These are phyloP conservation scores for Nannoperca obscura DNA, from an alignment of 2,797 vertebrate genomes.

Conservation along the genomic window DNA sequence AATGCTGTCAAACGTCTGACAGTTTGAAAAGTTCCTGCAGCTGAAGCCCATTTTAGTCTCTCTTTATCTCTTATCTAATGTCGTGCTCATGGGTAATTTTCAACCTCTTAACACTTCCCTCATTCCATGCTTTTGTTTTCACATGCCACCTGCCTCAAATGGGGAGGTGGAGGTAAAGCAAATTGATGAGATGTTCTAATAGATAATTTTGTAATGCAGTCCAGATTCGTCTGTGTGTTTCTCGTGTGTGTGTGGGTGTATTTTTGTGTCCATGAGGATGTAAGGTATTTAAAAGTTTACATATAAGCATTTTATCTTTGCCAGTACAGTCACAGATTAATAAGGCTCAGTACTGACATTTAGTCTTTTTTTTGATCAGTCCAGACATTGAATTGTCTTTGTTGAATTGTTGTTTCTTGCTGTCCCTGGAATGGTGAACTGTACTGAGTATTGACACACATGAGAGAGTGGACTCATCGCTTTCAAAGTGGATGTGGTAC, in stretches of 20 bases:
- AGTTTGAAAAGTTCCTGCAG: slow-evolving; percentile 38
- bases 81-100: slow-evolving; percentile 47
- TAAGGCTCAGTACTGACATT: background rate
- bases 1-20: slow-evolving; percentile 17
- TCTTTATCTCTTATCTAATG: slow-evolving; percentile 52
- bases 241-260: background rate
- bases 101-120: slow-evolving; percentile 52
- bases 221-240: background rate
- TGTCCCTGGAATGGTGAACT: slow-evolving; percentile 27
- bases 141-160: slow-evolving; percentile 20
- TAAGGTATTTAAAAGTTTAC: background rate
- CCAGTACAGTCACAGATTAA: slow-evolving; percentile 1
- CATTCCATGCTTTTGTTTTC: slow-evolving; percentile 22
- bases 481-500: slow-evolving; percentile 47
- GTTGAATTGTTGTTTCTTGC: slow-evolving; percentile 4
- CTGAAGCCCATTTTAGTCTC: slow-evolving; percentile 41
- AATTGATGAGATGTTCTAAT: slow-evolving; percentile 67
- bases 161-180: slow-evolving; percentile 37
- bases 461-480: slow-evolving; percentile 51
- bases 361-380: slow-evolving; percentile 26
- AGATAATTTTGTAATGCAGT: slow-evolving; percentile 61
- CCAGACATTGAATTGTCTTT: slow-evolving; percentile 23
- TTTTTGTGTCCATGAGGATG: background rate
- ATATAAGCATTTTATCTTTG: background rate
- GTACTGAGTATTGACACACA: slow-evolving; percentile 58